phyloP scores from a whole-genome alignment of 2,113 vertebrate genomes.

The Macquaria ambigua region DNA sequence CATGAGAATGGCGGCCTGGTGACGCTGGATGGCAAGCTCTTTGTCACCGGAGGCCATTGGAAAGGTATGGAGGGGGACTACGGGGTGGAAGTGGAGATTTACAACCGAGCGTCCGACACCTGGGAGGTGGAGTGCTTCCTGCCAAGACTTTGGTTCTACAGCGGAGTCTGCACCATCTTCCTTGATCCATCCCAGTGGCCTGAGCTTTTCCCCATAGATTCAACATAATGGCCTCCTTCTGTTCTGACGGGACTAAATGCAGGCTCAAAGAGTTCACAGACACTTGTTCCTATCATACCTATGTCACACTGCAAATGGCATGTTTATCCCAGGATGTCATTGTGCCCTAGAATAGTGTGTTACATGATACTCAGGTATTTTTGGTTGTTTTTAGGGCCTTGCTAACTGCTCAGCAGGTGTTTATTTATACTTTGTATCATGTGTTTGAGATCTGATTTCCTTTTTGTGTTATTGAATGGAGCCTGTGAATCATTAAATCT shows the following conservation, averaged over 20 bases:
- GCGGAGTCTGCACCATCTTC: conserved; percentile 90
- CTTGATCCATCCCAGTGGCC: conserved; percentile 92
- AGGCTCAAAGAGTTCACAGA: conserved; percentile 20
- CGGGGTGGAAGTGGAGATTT: conserved; percentile 94
- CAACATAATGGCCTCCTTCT: conserved; percentile 24
- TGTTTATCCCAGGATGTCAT: conserved; percentile 38
- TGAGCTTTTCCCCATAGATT: conserved; percentile 81
- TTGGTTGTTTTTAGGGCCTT: conserved; percentile 9
- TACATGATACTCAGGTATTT: conserved; percentile 59
- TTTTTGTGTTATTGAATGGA: conserved; percentile 33
- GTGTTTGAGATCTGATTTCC: conserved; percentile 36
- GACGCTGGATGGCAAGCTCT: conserved; percentile 86
- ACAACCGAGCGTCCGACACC: conserved; percentile 85
- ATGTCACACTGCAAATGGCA: conserved; percentile 17
- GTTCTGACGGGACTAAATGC: background rate
- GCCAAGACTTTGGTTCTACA: conserved; percentile 95
- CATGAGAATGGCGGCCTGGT: conserved; percentile 95
- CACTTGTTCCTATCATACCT: conserved; percentile 2
- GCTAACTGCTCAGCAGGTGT: conserved; percentile 35
- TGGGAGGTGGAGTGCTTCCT: conserved; percentile 90
- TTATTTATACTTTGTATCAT: conserved; percentile 59
- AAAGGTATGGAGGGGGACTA: conserved; percentile 97
- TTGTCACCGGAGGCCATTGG: conserved; percentile 95
- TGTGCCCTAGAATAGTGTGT: conserved; percentile 61
- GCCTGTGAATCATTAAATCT: conserved; percentile 45